A percentile compares a stretch with the other conserved stretches of the same genome.
Conservation (phyloP, 2,888 invertebrate species). For the Zygothrica quintamaculata region DNA sequence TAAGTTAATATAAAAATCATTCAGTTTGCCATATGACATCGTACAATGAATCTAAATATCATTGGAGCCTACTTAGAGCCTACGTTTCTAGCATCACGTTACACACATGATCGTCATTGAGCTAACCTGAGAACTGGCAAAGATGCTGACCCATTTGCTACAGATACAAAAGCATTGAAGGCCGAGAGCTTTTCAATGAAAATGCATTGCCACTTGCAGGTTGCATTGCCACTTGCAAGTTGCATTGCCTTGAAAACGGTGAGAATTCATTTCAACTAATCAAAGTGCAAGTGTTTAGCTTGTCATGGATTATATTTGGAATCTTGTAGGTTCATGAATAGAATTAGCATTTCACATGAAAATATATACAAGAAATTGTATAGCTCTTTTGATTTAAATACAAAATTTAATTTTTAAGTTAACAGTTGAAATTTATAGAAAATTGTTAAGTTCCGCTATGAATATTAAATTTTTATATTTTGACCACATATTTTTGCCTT, state of each 20-base stretch:
- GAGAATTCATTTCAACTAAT: slow-evolving; percentile 26
- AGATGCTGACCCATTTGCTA: slow-evolving; percentile 67
- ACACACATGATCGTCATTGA: slow-evolving; percentile 19
- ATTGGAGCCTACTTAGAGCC: slow-evolving; percentile 9
- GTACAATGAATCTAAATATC: neutral
- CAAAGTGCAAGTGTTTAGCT: too few species aligned
- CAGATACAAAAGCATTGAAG: slow-evolving; percentile 22
- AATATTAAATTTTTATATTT: neutral
- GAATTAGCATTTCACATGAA: too few species aligned
- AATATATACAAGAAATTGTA: too few species aligned
- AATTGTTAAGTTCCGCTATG: too few species aligned
- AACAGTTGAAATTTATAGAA: too few species aligned
- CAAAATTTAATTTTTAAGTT: too few species aligned
- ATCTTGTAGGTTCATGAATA: too few species aligned
- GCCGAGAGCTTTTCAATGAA: slow-evolving; percentile 23
- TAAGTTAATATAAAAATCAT: neutral
- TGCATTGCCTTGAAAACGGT: slow-evolving; percentile 29
- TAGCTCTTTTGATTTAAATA: too few species aligned
- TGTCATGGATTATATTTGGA: too few species aligned
- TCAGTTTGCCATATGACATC: neutral
- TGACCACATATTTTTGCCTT: slow-evolving; percentile 4
- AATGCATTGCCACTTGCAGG: slow-evolving; percentile 38
- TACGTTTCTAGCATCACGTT: slow-evolving; percentile 49
- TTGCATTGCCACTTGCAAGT: slow-evolving; percentile 10
- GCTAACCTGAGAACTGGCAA: slow-evolving; percentile 12